phyloP scores from a whole-genome alignment of 2,888 invertebrate genomes.

The Cremastinae sp. region DNA sequence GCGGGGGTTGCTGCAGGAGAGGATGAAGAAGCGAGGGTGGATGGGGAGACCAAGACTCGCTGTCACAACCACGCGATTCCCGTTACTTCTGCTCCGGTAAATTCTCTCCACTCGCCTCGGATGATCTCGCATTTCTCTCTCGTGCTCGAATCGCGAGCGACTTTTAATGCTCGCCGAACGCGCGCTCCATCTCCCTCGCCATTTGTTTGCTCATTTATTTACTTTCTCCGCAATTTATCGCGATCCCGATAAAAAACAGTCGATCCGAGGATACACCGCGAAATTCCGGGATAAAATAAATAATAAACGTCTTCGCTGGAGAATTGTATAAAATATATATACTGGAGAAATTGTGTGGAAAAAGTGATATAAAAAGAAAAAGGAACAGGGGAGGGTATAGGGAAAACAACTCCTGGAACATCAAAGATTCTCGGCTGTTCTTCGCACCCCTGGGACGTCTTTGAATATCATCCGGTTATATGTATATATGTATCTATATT shows the following conservation, averaged over 20 bases:
- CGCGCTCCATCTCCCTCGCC: slow-evolving; percentile 67
- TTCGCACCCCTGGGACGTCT: slow-evolving; percentile 52
- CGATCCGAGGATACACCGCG: slow-evolving; percentile 2
- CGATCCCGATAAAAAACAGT: neutral
- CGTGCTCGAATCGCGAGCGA: slow-evolving; percentile 67
- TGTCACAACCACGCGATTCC: slow-evolving; percentile 70
- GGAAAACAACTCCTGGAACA: slow-evolving; percentile 31
- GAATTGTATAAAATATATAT: neutral
- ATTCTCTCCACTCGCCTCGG: slow-evolving; percentile 65
- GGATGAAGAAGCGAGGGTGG: slow-evolving; percentile 28
- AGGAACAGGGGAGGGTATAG: slow-evolving; percentile 43
- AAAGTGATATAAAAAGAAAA: slow-evolving; percentile 63
- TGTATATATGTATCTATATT: slow-evolving; percentile 68
- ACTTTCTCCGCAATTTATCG: slow-evolving; percentile 10
- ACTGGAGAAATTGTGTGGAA: slow-evolving; percentile 11
- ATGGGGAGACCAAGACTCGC: slow-evolving; percentile 24
- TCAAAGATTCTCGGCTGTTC: slow-evolving; percentile 64
- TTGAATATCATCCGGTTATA: slow-evolving; percentile 73
- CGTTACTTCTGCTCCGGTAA: slow-evolving; percentile 74
- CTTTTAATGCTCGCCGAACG: slow-evolving; percentile 72
- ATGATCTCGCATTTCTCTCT: slow-evolving; percentile 71
- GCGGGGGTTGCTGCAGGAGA: no score
- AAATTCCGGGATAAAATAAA: slow-evolving; percentile 12
- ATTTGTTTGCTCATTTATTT: slow-evolving; percentile 12
- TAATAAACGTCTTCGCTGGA: neutral